Percentiles rank a stretch among this genome's conserved stretches.
Conservation (phyloP, 2,113 vertebrate species). For the Microcebus lehilahytsara region DNA sequence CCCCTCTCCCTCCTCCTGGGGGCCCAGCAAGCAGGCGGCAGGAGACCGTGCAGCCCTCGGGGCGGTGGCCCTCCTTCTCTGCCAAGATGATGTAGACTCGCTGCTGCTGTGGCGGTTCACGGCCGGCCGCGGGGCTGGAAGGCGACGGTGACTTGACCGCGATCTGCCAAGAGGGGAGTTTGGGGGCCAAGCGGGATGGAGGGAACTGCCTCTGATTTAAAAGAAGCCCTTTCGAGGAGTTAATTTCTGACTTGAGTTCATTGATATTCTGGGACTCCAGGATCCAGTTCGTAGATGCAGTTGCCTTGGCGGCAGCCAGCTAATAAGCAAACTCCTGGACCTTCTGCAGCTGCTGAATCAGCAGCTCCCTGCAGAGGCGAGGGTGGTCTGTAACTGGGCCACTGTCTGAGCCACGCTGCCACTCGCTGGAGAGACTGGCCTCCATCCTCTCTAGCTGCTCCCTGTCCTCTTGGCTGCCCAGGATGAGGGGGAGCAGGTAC, state of each 20-base stretch:
- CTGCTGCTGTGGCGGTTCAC: slow-evolving; percentile 97
- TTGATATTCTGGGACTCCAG: too few species aligned
- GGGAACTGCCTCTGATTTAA: slow-evolving; percentile 92
- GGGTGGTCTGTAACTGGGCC: slow-evolving; percentile 93
- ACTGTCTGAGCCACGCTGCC: slow-evolving; percentile 99
- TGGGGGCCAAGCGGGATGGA: slow-evolving; percentile 92
- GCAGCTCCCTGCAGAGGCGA: slow-evolving; percentile 93
- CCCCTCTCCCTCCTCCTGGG: slow-evolving; percentile 76
- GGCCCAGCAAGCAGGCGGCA: slow-evolving; percentile 83
- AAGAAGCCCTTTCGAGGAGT: too few species aligned
- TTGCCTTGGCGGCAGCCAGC: slow-evolving; percentile 89
- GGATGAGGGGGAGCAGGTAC: slow-evolving; percentile 97
- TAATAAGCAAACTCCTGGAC: slow-evolving; percentile 95
- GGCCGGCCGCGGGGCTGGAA: slow-evolving; percentile 82
- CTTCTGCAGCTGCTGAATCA: slow-evolving; percentile 95
- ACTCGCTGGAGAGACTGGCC: slow-evolving; percentile 95
- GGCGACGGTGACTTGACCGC: slow-evolving; percentile 89
- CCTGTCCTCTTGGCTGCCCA: slow-evolving; percentile 97
- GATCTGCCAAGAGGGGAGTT: slow-evolving; percentile 98
- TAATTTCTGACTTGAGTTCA: too few species aligned
- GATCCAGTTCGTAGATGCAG: too few species aligned
- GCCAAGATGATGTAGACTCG: slow-evolving; percentile 91
- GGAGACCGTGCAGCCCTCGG: slow-evolving; percentile 84
- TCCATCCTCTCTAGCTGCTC: slow-evolving; percentile 98
- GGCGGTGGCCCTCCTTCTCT: slow-evolving; percentile 90